Evolutionary conservation across 2,888 invertebrate genomes (phyloP).

Genomic region (Drosophila borborema): DNA sequence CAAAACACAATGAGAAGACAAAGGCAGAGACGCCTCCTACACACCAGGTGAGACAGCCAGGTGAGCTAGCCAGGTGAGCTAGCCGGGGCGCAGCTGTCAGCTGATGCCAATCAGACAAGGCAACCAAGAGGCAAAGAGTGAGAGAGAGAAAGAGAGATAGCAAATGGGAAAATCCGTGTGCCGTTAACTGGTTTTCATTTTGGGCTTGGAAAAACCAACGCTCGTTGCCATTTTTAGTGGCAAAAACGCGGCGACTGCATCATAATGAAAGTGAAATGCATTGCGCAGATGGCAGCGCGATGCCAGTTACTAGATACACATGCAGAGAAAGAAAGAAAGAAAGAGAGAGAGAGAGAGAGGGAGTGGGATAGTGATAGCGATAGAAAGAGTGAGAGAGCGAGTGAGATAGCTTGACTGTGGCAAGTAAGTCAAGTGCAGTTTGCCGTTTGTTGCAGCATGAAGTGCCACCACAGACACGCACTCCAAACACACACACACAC

Average conservation of each 20-base stretch:
- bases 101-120: constrained; percentile 66
- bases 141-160: constrained; percentile 17
- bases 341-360: not conserved
- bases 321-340: constrained; percentile 21
- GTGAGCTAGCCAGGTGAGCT: constrained; percentile 30
- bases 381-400: constrained; percentile 13
- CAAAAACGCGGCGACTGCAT: constrained; percentile 81
- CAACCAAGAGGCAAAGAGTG: constrained; percentile 15
- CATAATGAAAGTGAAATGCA: constrained; percentile 83
- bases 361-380: not conserved
- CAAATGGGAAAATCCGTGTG: constrained; percentile 65
- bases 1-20: constrained; percentile 58
- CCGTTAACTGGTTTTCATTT: constrained; percentile 76
- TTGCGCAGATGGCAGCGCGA: constrained; percentile 75
- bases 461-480: constrained; percentile 60
- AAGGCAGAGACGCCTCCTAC: constrained; percentile 59
- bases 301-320: constrained; percentile 75
- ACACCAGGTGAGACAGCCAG: constrained; percentile 38
- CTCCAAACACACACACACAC: constrained; percentile 35
- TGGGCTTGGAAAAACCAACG: constrained; percentile 77
- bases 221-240: constrained; percentile 79
- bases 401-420: constrained; percentile 11
- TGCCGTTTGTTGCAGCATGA: constrained; percentile 75
- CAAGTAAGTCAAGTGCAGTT: constrained; percentile 74
- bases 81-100: constrained; percentile 63